A percentile compares a stretch with the other conserved stretches of the same genome.
Evolutionary conservation across 2,113 vertebrate genomes (phyloP).

Genomic region (Cisticola juncidis): DNA sequence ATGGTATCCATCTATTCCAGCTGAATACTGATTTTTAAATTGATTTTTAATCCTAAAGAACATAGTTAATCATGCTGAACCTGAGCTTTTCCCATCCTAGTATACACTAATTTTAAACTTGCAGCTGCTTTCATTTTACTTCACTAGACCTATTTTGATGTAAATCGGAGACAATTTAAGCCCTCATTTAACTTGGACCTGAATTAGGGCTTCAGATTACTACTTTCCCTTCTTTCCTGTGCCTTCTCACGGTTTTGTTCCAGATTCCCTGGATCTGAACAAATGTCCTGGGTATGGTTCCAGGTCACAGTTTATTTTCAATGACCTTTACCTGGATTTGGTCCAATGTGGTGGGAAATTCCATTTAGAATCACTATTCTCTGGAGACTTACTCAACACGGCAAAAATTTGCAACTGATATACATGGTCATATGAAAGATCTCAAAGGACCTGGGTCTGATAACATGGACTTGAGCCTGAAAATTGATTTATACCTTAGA

Average conservation of each 20-base stretch:
- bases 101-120: not conserved
- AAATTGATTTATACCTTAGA: not conserved
- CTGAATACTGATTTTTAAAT: not conserved
- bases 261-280: constrained; percentile 25
- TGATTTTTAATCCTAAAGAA: constrained; percentile 4
- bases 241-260: constrained; percentile 1
- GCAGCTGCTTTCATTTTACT: constrained; percentile 44
- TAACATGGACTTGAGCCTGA: not conserved
- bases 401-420: not conserved
- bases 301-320: constrained; percentile 51
- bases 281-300: not conserved
- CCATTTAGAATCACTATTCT: not conserved
- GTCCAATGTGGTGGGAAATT: not conserved
- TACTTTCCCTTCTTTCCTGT: not conserved
- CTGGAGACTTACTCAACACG: not conserved
- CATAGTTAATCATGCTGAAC: not conserved
- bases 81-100: not conserved
- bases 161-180: constrained; percentile 37
- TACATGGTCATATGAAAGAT: not conserved
- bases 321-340: not conserved
- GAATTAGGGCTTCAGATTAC: constrained; percentile 22
- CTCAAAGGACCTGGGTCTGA: not conserved
- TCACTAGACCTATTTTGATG: not conserved
- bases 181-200: constrained; percentile 20
- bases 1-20: not conserved